Evolutionary conservation across 1,140 invertebrate species (phyloP), one percentile per base, ranked within the genome.

Genomic region (Dendrolimus punctatus): DNA sequence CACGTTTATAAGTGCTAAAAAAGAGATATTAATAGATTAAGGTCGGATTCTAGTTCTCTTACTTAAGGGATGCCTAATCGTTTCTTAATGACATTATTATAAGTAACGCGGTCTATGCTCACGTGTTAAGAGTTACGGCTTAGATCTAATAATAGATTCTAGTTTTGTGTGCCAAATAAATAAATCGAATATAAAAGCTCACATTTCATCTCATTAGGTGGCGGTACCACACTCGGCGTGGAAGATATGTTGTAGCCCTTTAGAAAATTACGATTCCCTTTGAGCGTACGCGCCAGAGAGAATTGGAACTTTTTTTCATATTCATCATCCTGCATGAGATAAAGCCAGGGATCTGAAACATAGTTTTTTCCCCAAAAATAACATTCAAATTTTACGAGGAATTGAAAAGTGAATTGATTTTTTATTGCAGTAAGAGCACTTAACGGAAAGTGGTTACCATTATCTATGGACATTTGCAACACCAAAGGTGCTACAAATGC

Each of bases 311-410:
- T 72, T 9, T 65, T 67, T 55, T 90, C 87, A 0, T 80, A 78
- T 47, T 67, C 63, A 8, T 73, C 63, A 58, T 90, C 88, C 39
- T 76, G 71, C 6, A 89, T 64, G n/a, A 89, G 61, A 64, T 86
- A 79, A 43, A 79, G 64, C 87, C 88, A 89, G 3, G 88, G 88
- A 69, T 89, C 88, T 89, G 57, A 46, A 78, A 69, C 23, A 23
- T 23, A 23, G 23, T 23, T 23, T 23, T 23, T 8, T 10, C 44
- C 40, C 39, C 2, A 38, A 5, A 40, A 39, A 39, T 49, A 40
- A 6, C 36, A n/a, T 48, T 6, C 3, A 6, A 46, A 3, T 9
- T 9, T 9, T 10, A 9, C 2, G 45, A 6, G 45, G 23, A 46
- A 1, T 46, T 6, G 38, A 47, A 37, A 39, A 5, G 8, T 47